These are phyloP conservation scores for Tenodera sinensis DNA, from an alignment of 2,888 invertebrate species.

Conservation along the genomic window DNA sequence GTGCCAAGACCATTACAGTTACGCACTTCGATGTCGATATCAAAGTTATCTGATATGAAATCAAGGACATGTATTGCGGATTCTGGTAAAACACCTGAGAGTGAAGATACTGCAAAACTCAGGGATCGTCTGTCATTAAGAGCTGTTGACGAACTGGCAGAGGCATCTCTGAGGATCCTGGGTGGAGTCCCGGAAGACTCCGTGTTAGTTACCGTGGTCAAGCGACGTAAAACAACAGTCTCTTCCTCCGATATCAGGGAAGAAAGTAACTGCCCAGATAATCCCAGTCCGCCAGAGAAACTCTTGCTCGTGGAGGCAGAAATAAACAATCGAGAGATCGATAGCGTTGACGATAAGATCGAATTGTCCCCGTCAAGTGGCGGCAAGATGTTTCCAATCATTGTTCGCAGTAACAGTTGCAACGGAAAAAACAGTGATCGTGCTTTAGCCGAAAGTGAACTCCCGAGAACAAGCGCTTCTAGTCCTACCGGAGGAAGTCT, in stretches of 20 bases:
- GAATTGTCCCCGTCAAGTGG: constrained; percentile 4
- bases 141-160: background rate
- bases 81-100: background rate
- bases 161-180: background rate
- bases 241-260: background rate
- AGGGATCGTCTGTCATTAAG: background rate
- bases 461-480: constrained; percentile 27
- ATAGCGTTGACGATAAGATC: constrained; percentile 2
- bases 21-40: background rate
- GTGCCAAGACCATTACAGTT: background rate
- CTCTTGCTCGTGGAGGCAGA: constrained; percentile 38
- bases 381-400: background rate
- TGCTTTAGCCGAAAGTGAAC: constrained; percentile 30
- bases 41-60: background rate
- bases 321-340: constrained; percentile 23
- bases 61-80: background rate
- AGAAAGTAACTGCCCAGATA: background rate
- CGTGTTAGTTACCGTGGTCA: background rate
- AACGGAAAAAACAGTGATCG: background rate
- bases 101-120: background rate
- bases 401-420: background rate
- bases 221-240: background rate
- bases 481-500: constrained; percentile 38
- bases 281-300: background rate
- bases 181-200: background rate